Evolutionary conservation across 2,888 invertebrate species (phyloP), one percentile per base, ranked within the genome.

Genomic region (Tetropium fuscum): DNA sequence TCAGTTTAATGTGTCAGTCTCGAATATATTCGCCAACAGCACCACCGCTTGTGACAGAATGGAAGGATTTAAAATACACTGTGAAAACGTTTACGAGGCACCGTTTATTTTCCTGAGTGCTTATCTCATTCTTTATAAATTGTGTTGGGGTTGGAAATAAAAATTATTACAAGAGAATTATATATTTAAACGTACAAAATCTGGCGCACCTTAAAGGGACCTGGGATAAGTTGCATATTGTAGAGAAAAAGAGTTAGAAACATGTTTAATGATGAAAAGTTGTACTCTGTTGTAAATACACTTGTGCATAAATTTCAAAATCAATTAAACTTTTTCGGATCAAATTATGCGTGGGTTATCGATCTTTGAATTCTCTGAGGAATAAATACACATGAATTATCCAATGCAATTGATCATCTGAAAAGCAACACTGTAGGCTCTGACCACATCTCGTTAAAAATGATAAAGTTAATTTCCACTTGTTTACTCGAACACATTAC

Each of bases 71-170:
- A 51, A 41, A 41, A 30, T 30, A 16, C 34, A 58, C 51, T 25
- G 54, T n/a, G 44, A 43, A 63, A 63, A 53, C 53, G 56, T n/a
- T n/a, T n/a, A n/a, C n/a, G n/a, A n/a, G n/a, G n/a, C 48, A 16
- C n/a, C 59, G 56, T 59, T 56, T 63, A 59, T 59, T 63, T 59
- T 53, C 48, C 49, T 53, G 38, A 59, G 55, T 56, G 59, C 56
- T 59, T 56, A 53, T 59, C 48, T 48, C 5, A 8, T 15, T 11
- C 36, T 48, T 48, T 36, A 48, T 48, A 48, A 48, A 48, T 48
- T 48, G 19, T 13, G 22, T 48, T 48, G 4, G 36, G 48, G 15
- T 20, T 36, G 7, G 22, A 34, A 36, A 34, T 34, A 48, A 36
- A 36, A 48, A 20, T 20, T 36, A 19, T 48, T 48, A n/a, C n/a